Evolutionary conservation across 2,113 vertebrate species (phyloP), one percentile per base, ranked within the genome.

Genomic region (Nibea coibor): DNA sequence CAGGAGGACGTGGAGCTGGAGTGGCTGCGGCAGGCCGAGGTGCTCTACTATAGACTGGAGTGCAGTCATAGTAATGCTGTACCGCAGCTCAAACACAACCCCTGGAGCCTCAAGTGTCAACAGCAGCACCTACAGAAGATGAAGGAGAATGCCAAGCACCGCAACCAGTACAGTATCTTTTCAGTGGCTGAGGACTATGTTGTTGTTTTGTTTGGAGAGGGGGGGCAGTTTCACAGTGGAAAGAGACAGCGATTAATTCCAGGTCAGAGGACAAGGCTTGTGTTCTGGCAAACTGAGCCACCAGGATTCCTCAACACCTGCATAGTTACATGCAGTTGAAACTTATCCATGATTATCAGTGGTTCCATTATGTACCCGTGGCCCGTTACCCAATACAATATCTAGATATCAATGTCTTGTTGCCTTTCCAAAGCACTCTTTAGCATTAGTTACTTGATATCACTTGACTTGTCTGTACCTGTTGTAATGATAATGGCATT

Each of bases 91-190:
- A 97, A 97, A 88, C 97, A 97, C 91, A 99, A 99, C 88, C 97
- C 98, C 80, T 99, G 98, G 98, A 99, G 97, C 91, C 95, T 97
- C 94, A 97, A 97, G 87, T 98, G 97, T 89, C 97, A 99, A 91
- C 97, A 99, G 93, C 96, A 98, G 8, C 97, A 98, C 83, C 92
- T 99, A 81, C 97, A 97, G 92, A 95, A 96, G 50, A 97, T 99
- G 96, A 98, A 98, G 93, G 97, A 99, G 89, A 98, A 97, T 0
- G 96, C 96, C 3, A 98, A 98, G 90, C 97, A 99, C 75, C 94
- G 96, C 62, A 99, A 97, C 94, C 97, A 99, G 86, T 97, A 98
- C 81, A 99, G 98, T 99, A 99, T 99, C 98, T 97, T 99, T 97
- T 95, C 50, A 64, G 3, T 54, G 59, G 39, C 57, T 51, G 35